Evolutionary conservation across 1,140 invertebrate genomes (phyloP).

Genomic region (Kradibia gibbosae): DNA sequence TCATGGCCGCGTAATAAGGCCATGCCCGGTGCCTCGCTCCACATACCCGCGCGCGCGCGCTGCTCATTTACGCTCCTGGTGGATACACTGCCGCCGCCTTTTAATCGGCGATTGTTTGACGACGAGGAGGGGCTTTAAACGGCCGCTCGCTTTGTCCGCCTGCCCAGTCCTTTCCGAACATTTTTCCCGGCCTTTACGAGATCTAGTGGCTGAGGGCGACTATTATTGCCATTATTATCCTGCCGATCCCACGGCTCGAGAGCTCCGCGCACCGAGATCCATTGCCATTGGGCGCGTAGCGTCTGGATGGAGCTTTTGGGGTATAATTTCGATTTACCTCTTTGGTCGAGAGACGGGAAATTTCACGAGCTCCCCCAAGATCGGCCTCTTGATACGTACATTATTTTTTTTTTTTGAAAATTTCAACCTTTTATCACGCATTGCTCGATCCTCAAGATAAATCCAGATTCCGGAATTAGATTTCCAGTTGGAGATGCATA

Average conservation of each 20-base stretch:
- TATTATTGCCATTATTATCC: not conserved
- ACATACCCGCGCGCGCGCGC: not conserved
- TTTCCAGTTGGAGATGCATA: too few relatives aligned
- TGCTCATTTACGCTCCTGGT: not conserved
- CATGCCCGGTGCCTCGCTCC: constrained; percentile 28
- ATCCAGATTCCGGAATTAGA: too few relatives aligned
- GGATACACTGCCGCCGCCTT: not conserved
- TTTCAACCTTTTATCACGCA: too few relatives aligned
- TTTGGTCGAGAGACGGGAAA: too few relatives aligned
- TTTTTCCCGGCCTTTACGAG: not conserved
- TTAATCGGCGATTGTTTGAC: constrained; percentile 33
- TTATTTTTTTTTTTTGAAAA: too few relatives aligned
- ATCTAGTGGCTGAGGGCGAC: not conserved
- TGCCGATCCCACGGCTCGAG: not conserved
- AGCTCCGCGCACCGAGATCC: too few relatives aligned
- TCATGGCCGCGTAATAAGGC: constrained; percentile 30
- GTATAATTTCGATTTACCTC: too few relatives aligned
- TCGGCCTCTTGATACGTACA: too few relatives aligned
- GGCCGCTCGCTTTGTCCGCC: not conserved
- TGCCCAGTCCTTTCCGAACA: not conserved
- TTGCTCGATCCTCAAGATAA: too few relatives aligned
- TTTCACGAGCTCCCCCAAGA: too few relatives aligned
- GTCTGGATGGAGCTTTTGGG: too few relatives aligned
- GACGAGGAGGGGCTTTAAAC: not conserved
- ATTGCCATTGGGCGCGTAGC: too few relatives aligned